Conservation (phyloP, 2,797 vertebrate genomes). For the Steatocranus sp. region DNA sequence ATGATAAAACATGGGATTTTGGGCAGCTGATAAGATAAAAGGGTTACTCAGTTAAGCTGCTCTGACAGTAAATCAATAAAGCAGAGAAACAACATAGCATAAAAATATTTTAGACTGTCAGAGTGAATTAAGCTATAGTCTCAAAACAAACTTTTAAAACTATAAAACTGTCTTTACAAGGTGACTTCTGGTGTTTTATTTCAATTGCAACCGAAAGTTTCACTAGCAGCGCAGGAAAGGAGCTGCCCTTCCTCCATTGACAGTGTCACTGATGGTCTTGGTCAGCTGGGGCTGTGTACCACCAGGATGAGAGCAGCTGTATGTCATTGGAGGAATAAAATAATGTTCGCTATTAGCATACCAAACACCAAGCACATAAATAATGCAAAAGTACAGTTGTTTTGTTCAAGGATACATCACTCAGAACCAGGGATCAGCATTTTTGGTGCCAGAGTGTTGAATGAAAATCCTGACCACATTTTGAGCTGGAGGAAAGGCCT, state of each 20-base stretch:
- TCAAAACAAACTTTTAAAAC: not conserved
- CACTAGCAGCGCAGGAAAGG: not conserved
- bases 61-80: not conserved
- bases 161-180: not conserved
- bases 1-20: conserved; percentile 10
- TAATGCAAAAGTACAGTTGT: conserved; percentile 57
- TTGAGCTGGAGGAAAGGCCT: conserved; percentile 33
- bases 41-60: not conserved
- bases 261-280: not conserved
- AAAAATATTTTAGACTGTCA: not conserved
- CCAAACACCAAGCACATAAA: conserved; percentile 56
- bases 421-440: conserved; percentile 57
- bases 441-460: conserved; percentile 46
- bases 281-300: conserved; percentile 7
- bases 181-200: not conserved
- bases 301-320: conserved; percentile 13
- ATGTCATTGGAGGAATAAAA: conserved; percentile 23
- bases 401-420: conserved; percentile 56
- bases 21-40: not conserved
- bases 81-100: not conserved
- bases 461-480: conserved; percentile 57
- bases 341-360: conserved; percentile 51
- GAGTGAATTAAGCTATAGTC: not conserved
- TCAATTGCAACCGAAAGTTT: not conserved
- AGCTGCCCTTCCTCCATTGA: not conserved